Evolutionary conservation across 2,797 vertebrate genomes (phyloP), one percentile per base, ranked within the genome.

Genomic region (Sebastes hopkinsi): DNA sequence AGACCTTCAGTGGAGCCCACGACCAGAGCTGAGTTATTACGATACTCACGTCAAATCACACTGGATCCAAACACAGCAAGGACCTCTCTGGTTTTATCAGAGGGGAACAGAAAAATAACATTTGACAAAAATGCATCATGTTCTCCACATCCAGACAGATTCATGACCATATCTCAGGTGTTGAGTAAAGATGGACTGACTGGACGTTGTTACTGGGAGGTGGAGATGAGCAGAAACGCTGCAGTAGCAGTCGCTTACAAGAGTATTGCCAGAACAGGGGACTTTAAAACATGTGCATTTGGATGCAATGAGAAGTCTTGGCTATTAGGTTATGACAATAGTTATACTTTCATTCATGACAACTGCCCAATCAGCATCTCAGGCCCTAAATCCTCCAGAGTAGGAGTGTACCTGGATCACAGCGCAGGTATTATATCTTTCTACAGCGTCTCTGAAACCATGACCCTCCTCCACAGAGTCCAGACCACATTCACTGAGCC

Each of bases 151-250:
- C 34, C 34, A 12, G 62, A 67, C 13, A 79, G 68, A 20, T 84
- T 76, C 25, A 25, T 4, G 0, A 4, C n/a, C n/a, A n/a, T 8
- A 5, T 0, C 9, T 67, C 77, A 83, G 61, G 67, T 71, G 4
- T 11, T 83, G 38, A 50, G 72, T 12, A 38, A 38, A 38, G 42
- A 50, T 0, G 6, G n/a, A 3, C 55, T 76, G 67, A 56, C 67
- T 10, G 77, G 23, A 30, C 38, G 76, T 5, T 52, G 72, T 54
- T 79, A 71, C 66, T 75, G 62, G 62, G 82, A 80, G 50, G 67
- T 67, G 22, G 27, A 79, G 55, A 27, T 0, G 70, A 74, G 30
- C 14, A 10, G 13, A 0, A 1, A 1, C 0, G 5, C 27, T 29
- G 27, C 0, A 29, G 27, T 29, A 29, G 27, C 27, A 29, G 27